Evolutionary conservation across 1,140 invertebrate species (phyloP).

Genomic region (Drosophila dunni): DNA sequence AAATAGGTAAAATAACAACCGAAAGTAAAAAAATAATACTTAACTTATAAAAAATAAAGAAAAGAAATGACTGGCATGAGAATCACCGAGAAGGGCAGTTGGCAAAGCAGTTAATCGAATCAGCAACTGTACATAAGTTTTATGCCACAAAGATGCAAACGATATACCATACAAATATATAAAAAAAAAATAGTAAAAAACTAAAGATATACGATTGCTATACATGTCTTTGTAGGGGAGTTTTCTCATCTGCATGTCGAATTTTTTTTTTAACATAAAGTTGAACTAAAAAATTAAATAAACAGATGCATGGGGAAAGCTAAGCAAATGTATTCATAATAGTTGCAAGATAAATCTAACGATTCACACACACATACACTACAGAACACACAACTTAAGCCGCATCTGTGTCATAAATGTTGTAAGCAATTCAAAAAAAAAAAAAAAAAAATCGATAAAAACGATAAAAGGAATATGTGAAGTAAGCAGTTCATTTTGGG

Average conservation of each 20-base stretch:
- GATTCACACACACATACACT: slow-evolving; percentile 19
- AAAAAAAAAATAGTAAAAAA: too few species aligned
- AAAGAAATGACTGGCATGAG: slow-evolving; percentile 22
- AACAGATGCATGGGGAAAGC: slow-evolving; percentile 10
- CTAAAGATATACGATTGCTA: slow-evolving; percentile 1
- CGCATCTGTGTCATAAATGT: slow-evolving; percentile 59
- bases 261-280: slow-evolving; percentile 2
- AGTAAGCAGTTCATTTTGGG: slow-evolving; percentile 73
- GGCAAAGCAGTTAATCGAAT: slow-evolving; percentile 27
- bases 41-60: not conserved
- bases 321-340: slow-evolving; percentile 1
- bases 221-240: not conserved
- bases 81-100: slow-evolving; percentile 22
- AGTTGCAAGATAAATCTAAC: not conserved
- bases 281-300: not conserved
- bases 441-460: slow-evolving; percentile 17
- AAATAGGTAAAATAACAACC: slow-evolving; percentile 7
- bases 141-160: slow-evolving; percentile 21
- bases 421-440: slow-evolving; percentile 56
- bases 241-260: slow-evolving; percentile 5
- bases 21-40: not conserved
- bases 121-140: slow-evolving; percentile 46
- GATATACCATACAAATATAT: slow-evolving; percentile 1
- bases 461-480: slow-evolving; percentile 30
- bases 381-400: slow-evolving; percentile 21